Evolutionary conservation across 2,797 vertebrate species (phyloP).

Genomic region (Gymnoscopelus microlampas): DNA sequence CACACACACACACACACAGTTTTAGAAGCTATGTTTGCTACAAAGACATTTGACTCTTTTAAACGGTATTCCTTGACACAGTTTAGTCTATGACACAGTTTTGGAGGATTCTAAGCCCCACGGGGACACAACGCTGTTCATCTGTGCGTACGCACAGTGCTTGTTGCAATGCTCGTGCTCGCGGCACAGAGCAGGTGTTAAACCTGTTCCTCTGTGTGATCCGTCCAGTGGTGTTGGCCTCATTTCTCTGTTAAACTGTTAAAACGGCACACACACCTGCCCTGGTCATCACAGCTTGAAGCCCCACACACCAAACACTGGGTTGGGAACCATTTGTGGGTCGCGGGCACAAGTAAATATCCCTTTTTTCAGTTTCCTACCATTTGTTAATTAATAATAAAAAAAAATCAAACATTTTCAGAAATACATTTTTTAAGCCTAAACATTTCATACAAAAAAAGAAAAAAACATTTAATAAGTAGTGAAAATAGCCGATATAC

Average conservation of each 20-base stretch:
- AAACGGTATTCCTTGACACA: not conserved
- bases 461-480: too few species aligned
- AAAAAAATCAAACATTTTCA: too few species aligned
- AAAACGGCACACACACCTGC: slow-evolving; percentile 5
- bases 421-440: too few species aligned
- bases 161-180: too few species aligned
- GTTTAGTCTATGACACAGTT: slow-evolving; percentile 46
- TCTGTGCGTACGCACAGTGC: not conserved
- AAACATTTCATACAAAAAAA: too few species aligned
- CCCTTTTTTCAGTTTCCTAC: too few species aligned
- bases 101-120: slow-evolving; percentile 21
- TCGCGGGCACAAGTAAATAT: too few species aligned
- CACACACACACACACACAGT: not conserved
- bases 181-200: slow-evolving; percentile 23
- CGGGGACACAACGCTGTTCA: slow-evolving; percentile 30
- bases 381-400: too few species aligned
- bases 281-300: not conserved
- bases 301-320: not conserved
- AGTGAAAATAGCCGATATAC: too few species aligned
- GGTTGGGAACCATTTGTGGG: too few species aligned
- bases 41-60: not conserved
- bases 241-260: slow-evolving; percentile 20
- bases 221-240: slow-evolving; percentile 4
- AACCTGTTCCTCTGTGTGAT: slow-evolving; percentile 32
- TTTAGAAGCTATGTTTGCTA: not conserved